Evolutionary conservation across 2,113 vertebrate species (phyloP), one percentile per base, ranked within the genome.

Genomic region (Emydocephalus ijimae): DNA sequence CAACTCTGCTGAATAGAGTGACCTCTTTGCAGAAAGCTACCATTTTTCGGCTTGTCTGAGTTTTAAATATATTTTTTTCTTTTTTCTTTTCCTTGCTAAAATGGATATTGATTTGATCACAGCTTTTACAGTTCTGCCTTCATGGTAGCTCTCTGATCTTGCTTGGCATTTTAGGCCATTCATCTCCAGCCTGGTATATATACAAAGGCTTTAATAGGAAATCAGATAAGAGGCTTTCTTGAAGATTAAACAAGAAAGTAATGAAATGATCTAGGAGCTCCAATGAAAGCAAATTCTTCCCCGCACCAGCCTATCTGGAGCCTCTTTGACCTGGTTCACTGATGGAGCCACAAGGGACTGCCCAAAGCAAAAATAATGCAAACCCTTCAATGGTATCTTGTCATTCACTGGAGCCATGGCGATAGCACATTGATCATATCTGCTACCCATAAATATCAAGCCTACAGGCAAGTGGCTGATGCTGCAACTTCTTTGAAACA

Each of bases 381-480:
- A 89, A 74, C 88, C 90, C 11, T 52, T 61, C 87, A 93, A 55
- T 91, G 89, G 59, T 85, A 91, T 92, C 52, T 39, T 87, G 74
- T 86, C 88, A 90, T 90, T 61, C 56, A 50, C 7, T 52, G 91
- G 93, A 93, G 93, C 55, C 93, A 91, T 54, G 91, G 91, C 92
- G 61, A n/a, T 56, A 56, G 88, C 57, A 91, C 89, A 92, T 89
- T 87, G 91, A 95, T 92, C 93, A 90, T 91, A 61, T 90, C 43
- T 91, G 29, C 94, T 94, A 74, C 59, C 64, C 88, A 95, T 95
- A 95, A 96, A 96, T 89, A 95, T 45, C 87, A 90, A 91, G 85
- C 95, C 64, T 91, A 92, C 81, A 93, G 91, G 89, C 94, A 95
- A 96, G 48, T 85, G 94, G 94, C 95, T 96, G 96, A 95, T 95